These are phyloP conservation scores for Ectobius pallidus DNA, from an alignment of 2,888 invertebrate species.

Conservation along the genomic window DNA sequence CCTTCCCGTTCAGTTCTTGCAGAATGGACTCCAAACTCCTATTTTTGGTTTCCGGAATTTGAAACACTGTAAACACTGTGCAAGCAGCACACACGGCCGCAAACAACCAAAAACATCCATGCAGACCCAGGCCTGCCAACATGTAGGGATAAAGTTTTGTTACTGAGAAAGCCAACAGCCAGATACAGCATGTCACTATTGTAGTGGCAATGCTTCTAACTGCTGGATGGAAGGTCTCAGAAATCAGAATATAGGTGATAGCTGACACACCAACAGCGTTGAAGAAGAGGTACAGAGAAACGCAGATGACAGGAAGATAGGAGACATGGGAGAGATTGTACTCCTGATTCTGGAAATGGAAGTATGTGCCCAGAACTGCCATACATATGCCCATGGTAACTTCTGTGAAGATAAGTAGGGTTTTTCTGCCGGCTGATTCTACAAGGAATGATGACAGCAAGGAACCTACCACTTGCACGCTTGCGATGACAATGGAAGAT, in stretches of 20 bases:
- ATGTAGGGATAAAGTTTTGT: slow-evolving; percentile 55
- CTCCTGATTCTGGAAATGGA: slow-evolving; percentile 48
- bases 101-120: slow-evolving; percentile 56
- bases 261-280: slow-evolving; percentile 57
- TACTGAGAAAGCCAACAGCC: slow-evolving; percentile 53
- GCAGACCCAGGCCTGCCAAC: slow-evolving; percentile 52
- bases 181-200: slow-evolving; percentile 46
- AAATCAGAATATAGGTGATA: slow-evolving; percentile 32
- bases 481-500: neutral
- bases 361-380: neutral
- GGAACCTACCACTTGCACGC: neutral
- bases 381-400: neutral
- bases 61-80: slow-evolving; percentile 51
- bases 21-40: slow-evolving; percentile 56
- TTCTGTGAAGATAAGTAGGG: neutral
- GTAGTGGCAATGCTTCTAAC: slow-evolving; percentile 28
- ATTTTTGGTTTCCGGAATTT: slow-evolving; percentile 57
- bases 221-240: slow-evolving; percentile 34
- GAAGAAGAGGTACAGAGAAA: slow-evolving; percentile 58
- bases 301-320: slow-evolving; percentile 61
- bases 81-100: slow-evolving; percentile 52
- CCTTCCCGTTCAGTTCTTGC: slow-evolving; percentile 45
- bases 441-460: neutral
- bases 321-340: slow-evolving; percentile 61
- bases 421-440: neutral